These are phyloP conservation scores for Fulmarus glacialis DNA, from an alignment of 2,113 vertebrate species.

Conservation along the genomic window DNA sequence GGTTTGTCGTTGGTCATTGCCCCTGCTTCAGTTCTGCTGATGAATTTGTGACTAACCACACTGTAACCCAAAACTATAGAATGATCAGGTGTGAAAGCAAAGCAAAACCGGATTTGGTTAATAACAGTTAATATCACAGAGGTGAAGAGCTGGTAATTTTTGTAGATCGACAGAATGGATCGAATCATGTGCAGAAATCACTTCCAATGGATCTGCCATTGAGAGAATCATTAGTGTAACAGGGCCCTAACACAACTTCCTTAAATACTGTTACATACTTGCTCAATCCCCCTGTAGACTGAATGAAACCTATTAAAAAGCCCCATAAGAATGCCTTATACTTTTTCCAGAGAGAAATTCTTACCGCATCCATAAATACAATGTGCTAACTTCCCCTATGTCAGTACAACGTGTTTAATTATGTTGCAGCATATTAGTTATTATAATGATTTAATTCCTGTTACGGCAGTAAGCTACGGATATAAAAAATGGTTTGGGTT, in stretches of 20 bases:
- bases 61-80: not conserved
- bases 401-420: not conserved
- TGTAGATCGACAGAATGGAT: not conserved
- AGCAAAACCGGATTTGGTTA: not conserved
- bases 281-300: not conserved
- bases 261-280: not conserved
- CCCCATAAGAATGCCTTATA: not conserved
- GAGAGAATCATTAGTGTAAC: not conserved
- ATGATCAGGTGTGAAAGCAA: not conserved
- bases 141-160: not conserved
- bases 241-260: not conserved
- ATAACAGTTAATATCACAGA: not conserved
- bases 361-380: not conserved
- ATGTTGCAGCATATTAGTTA: not conserved
- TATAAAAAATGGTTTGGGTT: not conserved
- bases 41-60: not conserved
- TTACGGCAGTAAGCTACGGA: not conserved
- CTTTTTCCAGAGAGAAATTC: not conserved
- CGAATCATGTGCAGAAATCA: not conserved
- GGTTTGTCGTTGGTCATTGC: not conserved
- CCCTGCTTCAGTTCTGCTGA: not conserved
- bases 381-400: not conserved
- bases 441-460: not conserved
- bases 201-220: not conserved
- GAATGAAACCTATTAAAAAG: not conserved